phyloP scores from a whole-genome alignment of 2,797 vertebrate genomes.

The Acrocephalus scirpaceus region DNA sequence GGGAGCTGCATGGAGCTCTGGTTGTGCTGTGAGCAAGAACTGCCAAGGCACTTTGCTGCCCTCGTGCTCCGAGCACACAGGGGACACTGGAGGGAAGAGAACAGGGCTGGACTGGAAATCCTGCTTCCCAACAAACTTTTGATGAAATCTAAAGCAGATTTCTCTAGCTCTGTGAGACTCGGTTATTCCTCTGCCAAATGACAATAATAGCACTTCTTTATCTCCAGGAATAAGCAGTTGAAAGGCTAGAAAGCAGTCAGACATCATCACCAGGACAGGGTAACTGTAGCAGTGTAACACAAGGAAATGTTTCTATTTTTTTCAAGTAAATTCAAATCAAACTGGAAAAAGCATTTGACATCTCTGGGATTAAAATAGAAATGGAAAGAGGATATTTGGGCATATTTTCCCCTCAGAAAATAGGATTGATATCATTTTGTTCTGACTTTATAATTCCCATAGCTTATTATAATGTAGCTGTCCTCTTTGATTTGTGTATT shows the following conservation, averaged over 20 bases:
- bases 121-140: not conserved
- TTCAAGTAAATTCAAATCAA: slow-evolving; percentile 19
- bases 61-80: fast-evolving
- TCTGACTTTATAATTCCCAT: slow-evolving; percentile 42
- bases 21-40: not conserved
- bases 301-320: not conserved
- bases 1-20: not conserved
- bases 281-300: not conserved
- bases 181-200: not conserved
- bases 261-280: not conserved
- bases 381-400: slow-evolving; percentile 37
- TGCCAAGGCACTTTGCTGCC: not conserved
- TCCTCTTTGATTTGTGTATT: slow-evolving; percentile 67
- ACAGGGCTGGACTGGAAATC: not conserved
- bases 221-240: not conserved
- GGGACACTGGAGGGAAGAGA: not conserved
- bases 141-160: not conserved
- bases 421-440: slow-evolving; percentile 36
- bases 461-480: slow-evolving; percentile 53
- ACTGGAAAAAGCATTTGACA: slow-evolving; percentile 18
- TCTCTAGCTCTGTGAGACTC: not conserved
- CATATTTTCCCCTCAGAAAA: slow-evolving; percentile 50
- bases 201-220: not conserved
- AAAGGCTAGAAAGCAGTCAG: not conserved
- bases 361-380: slow-evolving; percentile 36